Base-by-base conservation (phyloP, 2,888 invertebrate species). In the Heterodera filipjevi region DNA sequence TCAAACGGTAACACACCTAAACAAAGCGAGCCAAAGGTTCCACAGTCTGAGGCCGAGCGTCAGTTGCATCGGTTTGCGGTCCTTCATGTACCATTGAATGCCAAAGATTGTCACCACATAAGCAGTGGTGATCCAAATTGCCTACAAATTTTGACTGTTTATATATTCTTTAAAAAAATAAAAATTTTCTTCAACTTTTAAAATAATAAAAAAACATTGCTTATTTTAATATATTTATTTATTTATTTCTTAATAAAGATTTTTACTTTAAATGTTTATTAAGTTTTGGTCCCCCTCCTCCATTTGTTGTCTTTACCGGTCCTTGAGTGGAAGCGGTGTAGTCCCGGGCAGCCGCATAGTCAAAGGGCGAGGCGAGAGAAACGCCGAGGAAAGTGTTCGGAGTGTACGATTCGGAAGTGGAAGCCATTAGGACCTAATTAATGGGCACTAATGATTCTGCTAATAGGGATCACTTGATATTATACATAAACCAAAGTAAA, bases 81-180 rank as follows among this genome's bases (percentile, higher is more conserved):
- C 85, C 22, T 77, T 76, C 88, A 88, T 88, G 75, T 82, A 76
- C 32, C 72, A 66, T 77, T 88, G 86, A 78, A 87, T 81, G 70
- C 82, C 78, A 80, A 88, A 88, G 80, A 88, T 87, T 73, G 83
- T 84, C 44, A 87, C 84, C 39, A 88, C 82, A 73, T 88, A 88
- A 66, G 81, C 83, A 75, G 87, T 82, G 1, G 86, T 85, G 78
- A 85, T 81, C 80, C 82, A 83, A 81, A 86, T 84, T 30, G 84
- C 84, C 73, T 73, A n/a, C 39, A 32, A 27, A 46, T 12, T 30
- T 16, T 71, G 30, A 46, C 46, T n/a, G n/a, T n/a, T n/a, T n/a
- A n/a, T n/a, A n/a, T n/a, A n/a, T n/a, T n/a, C n/a, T n/a, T n/a
- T n/a, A n/a, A n/a, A n/a, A n/a, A n/a, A n/a, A n/a, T n/a, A n/a